These are phyloP conservation scores for Folsomia candida DNA, from an alignment of 2,888 invertebrate species.

Conservation along the genomic window DNA sequence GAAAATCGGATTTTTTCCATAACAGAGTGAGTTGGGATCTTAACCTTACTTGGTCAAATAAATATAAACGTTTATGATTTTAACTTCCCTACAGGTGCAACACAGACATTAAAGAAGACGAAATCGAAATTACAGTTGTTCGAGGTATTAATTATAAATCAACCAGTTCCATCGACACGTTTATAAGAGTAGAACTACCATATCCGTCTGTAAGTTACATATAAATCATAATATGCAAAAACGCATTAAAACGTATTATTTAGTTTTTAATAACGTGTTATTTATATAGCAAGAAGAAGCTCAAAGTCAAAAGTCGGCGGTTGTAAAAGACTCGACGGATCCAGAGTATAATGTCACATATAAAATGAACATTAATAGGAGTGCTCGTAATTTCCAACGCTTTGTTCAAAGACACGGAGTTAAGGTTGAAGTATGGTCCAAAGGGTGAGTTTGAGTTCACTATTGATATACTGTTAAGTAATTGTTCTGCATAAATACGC, in stretches of 20 bases:
- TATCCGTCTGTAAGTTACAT: slow-evolving; percentile 69
- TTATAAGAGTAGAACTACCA: slow-evolving; percentile 89
- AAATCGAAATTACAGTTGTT: slow-evolving; percentile 79
- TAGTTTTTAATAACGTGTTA: slow-evolving; percentile 6
- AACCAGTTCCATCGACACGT: slow-evolving; percentile 81
- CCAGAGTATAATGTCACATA: slow-evolving; percentile 83
- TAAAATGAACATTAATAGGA: slow-evolving; percentile 74
- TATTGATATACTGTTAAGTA: no score
- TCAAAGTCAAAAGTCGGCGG: slow-evolving; percentile 70
- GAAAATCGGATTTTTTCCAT: slow-evolving; percentile 85
- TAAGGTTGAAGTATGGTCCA: slow-evolving; percentile 87
- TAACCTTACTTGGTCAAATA: no score
- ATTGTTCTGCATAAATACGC: not conserved
- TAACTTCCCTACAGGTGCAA: slow-evolving; percentile 71
- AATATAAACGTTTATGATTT: not conserved
- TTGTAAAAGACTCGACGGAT: slow-evolving; percentile 79
- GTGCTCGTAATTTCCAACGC: slow-evolving; percentile 74
- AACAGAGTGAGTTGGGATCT: slow-evolving; percentile 67
- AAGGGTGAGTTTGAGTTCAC: slow-evolving; percentile 73
- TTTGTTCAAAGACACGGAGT: slow-evolving; percentile 84
- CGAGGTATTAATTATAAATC: slow-evolving; percentile 85
- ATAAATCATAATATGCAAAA: not conserved
- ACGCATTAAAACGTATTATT: not conserved
- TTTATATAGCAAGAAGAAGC: slow-evolving; percentile 64
- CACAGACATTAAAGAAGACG: slow-evolving; percentile 88